A percentile compares a stretch with the other conserved stretches of the same genome.
phyloP scores from a whole-genome alignment of 1,140 invertebrate species.

The Drosophila pandora region DNA sequence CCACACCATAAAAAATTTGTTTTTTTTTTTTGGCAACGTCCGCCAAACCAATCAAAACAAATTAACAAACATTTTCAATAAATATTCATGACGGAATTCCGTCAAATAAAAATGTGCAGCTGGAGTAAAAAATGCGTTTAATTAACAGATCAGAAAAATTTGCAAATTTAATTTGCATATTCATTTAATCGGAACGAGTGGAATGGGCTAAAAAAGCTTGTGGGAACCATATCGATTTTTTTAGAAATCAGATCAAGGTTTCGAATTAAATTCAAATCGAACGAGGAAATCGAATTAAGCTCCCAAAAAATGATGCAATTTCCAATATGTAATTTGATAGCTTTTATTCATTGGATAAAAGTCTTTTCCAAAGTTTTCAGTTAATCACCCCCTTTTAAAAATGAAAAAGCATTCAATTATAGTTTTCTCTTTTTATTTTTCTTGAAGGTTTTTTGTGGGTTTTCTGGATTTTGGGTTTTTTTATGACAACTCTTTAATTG shows the following conservation, averaged over 20 bases:
- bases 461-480: constrained; percentile 49
- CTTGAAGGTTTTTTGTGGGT: constrained; percentile 48
- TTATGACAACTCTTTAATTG: constrained; percentile 50
- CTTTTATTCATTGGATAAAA: background rate
- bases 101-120: constrained; percentile 38
- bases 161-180: constrained; percentile 61
- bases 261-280: background rate
- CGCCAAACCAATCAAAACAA: constrained; percentile 61
- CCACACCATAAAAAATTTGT: constrained; percentile 7
- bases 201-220: constrained; percentile 21
- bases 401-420: constrained; percentile 43
- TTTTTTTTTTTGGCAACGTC: constrained; percentile 49
- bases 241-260: constrained; percentile 28
- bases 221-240: constrained; percentile 27
- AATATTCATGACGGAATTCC: constrained; percentile 71
- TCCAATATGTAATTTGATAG: background rate
- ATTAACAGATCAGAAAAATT: constrained; percentile 57
- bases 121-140: constrained; percentile 35
- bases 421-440: constrained; percentile 60
- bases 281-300: background rate
- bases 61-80: constrained; percentile 60
- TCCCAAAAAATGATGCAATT: background rate
- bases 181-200: constrained; percentile 24
- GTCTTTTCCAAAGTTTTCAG: background rate
- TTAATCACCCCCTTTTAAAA: background rate